Evolutionary conservation across 2,113 vertebrate species (phyloP).

Genomic region (Camelus dromedarius): DNA sequence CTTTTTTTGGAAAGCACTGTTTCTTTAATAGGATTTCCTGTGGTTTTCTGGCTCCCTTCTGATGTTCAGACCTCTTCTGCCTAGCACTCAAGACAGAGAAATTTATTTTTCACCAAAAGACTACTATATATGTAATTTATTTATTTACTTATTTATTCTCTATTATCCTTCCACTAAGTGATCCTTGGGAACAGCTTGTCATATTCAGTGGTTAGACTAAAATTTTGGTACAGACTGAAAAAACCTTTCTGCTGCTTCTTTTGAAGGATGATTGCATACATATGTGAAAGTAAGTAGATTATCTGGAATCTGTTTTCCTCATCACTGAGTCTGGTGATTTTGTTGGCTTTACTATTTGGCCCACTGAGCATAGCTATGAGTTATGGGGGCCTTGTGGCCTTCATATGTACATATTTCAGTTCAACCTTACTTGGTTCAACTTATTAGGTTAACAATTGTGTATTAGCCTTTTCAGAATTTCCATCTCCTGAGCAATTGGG

Average conservation of each 20-base stretch:
- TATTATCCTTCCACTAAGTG: neutral
- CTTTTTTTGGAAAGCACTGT: neutral
- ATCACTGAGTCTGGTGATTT: neutral
- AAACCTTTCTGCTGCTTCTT: neutral
- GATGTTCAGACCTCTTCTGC: neutral
- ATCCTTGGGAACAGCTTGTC: neutral
- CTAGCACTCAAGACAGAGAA: neutral
- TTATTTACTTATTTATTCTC: neutral
- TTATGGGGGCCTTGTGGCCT: neutral
- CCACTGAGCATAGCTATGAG: neutral
- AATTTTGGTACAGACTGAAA: neutral
- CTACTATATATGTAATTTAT: neutral
- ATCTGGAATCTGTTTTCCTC: neutral
- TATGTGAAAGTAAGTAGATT: neutral
- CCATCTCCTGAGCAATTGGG: neutral
- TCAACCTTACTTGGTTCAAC: neutral
- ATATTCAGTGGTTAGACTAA: neutral
- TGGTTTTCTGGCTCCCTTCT: neutral
- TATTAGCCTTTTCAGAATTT: neutral
- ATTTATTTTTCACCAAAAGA: neutral
- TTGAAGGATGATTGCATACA: neutral
- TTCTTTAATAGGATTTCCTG: neutral
- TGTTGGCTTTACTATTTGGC: neutral
- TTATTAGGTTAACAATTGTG: neutral
- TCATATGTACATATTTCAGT: neutral